These are phyloP conservation scores for Caiman crocodilus DNA, from an alignment of 2,797 vertebrate genomes.

Conservation along the genomic window DNA sequence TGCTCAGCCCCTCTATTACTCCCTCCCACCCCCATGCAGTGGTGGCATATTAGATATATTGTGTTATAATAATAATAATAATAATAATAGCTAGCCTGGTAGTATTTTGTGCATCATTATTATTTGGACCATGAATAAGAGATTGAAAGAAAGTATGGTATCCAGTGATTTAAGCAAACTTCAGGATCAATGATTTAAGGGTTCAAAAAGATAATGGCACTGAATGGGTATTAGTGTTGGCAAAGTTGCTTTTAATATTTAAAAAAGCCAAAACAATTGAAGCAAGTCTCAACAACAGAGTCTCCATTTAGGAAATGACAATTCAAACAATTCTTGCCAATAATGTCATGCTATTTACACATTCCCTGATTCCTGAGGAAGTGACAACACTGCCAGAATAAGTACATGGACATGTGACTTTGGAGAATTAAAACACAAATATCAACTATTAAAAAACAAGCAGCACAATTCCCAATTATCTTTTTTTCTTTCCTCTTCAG, in stretches of 20 bases:
- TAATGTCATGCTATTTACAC: constrained; percentile 51
- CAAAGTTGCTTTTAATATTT: background rate
- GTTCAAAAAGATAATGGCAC: background rate
- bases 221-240: background rate
- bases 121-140: background rate
- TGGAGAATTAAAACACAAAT: constrained; percentile 24
- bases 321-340: background rate
- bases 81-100: background rate
- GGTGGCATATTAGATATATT: background rate
- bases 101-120: background rate
- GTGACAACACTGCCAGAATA: constrained; percentile 61
- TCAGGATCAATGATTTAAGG: fast-evolving
- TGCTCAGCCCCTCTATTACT: background rate
- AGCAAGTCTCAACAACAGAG: background rate
- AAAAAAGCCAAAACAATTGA: background rate
- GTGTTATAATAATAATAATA: background rate
- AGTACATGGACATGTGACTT: background rate
- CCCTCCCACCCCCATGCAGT: background rate
- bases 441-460: constrained; percentile 15
- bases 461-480: background rate
- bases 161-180: background rate
- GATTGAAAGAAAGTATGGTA: fast-evolving
- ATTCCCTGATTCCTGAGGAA: constrained; percentile 68
- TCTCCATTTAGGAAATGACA: constrained; percentile 4
- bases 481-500: background rate